Base-by-base conservation (phyloP, 2,888 invertebrate species). In the Troglohyphantes excavatus region DNA sequence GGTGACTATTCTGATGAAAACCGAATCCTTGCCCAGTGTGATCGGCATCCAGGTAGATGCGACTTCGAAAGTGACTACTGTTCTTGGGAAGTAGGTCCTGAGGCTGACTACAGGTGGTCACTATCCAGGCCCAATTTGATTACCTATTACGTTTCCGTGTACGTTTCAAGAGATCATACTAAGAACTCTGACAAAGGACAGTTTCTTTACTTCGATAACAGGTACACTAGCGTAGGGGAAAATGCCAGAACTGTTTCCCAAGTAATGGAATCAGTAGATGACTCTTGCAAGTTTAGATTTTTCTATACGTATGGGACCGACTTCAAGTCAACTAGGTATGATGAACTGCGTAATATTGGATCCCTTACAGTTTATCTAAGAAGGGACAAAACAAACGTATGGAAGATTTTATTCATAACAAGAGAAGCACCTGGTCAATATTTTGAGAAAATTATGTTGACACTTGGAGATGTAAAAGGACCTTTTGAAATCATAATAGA, bases 401-500 rank as follows among this genome's bases (percentile, higher is more conserved):
- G 90, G 90, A 85, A 90, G 11, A 6, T 27, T n/a, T 46, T 79
- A n/a, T 87, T 85, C 7, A 33, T 33, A 1, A 63, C 68, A 0
- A 61, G 72, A 53, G 86, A 78, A 33, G 61, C 85, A 13, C 84
- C 84, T n/a, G 91, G 90, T 17, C 90, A 90, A 17, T 91, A 79
- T 75, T 91, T 67, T 27, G 90, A 91, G 75, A 91, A 91, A 23
- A 90, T 72, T n/a, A 29, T 79, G 2, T 26, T 91, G n/a, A 67
- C 88, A 17, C 33, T 91, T 0, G 53, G 73, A 23, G 59, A 76
- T 26, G 21, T 90, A 0, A 73, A 79, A 17, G 72, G 65, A 11
- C 86, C 89, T 6, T 91, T 91, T 53, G 88, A 91, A 78, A 61
- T 91, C 13, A 89, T 91, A 19, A 75, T 91, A 19, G 91, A 91